phyloP scores from a whole-genome alignment of 2,888 invertebrate species.

The Ophion slaviceki region DNA sequence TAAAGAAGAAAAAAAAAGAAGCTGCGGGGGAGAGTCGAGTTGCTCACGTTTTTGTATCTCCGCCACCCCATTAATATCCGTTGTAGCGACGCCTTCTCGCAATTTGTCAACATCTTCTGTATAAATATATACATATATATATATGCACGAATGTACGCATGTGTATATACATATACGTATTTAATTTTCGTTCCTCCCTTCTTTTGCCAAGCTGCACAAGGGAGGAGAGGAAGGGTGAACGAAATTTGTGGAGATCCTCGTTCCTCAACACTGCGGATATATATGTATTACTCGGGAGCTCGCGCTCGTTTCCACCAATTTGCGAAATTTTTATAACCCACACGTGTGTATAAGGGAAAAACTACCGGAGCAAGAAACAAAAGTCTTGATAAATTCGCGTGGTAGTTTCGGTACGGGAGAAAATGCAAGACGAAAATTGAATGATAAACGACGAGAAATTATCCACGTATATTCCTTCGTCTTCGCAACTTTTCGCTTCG shows the following conservation, averaged over 20 bases:
- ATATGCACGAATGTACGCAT: conserved; percentile 70
- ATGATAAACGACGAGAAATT: conserved; percentile 53
- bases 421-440: conserved; percentile 35
- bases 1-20: conserved; percentile 68
- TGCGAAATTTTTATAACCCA: too few species aligned
- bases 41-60: conserved; percentile 80
- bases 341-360: too few species aligned
- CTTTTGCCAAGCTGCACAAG: neutral
- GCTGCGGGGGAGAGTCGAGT: conserved; percentile 64
- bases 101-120: conserved; percentile 83
- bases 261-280: too few species aligned
- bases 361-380: neutral
- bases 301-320: too few species aligned
- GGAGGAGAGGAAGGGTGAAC: neutral
- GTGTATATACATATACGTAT: conserved; percentile 72
- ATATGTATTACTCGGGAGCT: too few species aligned
- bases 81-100: conserved; percentile 82
- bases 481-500: too few species aligned
- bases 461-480: conserved; percentile 66
- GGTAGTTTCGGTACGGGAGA: neutral
- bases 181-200: conserved; percentile 82
- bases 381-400: neutral
- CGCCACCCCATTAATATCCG: conserved; percentile 83
- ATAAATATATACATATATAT: conserved; percentile 49
- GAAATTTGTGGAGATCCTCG: conserved; percentile 7